These are phyloP conservation scores for Pelmatolapia mariae DNA, from an alignment of 2,113 vertebrate genomes.

Conservation along the genomic window DNA sequence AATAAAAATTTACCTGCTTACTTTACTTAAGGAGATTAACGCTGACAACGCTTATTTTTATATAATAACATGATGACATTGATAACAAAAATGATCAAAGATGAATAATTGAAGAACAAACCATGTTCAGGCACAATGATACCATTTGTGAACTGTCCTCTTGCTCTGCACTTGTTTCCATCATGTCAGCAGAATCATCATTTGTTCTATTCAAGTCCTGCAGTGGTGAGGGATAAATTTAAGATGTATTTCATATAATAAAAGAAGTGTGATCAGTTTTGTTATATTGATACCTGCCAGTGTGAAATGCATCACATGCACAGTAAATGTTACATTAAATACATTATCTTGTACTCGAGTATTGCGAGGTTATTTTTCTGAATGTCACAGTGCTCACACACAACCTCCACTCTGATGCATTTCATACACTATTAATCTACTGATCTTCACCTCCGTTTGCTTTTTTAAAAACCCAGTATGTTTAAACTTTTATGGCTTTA, in stretches of 20 bases:
- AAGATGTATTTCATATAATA: not conserved
- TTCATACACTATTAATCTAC: not conserved
- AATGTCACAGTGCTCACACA: not conserved
- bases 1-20: not conserved
- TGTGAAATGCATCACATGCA: not conserved
- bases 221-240: not conserved
- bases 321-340: not conserved
- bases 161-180: not conserved
- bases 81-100: not conserved
- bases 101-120: rapidly evolving
- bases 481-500: not conserved
- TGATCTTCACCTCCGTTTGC: rapidly evolving
- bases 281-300: not conserved
- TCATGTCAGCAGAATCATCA: not conserved
- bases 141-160: rapidly evolving
- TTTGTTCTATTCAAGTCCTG: not conserved
- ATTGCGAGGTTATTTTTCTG: not conserved
- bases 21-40: not conserved
- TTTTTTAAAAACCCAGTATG: rapidly evolving
- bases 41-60: rapidly evolving
- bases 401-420: not conserved
- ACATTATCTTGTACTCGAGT: not conserved
- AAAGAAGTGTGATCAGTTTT: rapidly evolving
- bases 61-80: not conserved
- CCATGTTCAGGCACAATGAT: not conserved